Conservation (phyloP, 2,113 vertebrate genomes). For the Asarcornis scutulata region DNA sequence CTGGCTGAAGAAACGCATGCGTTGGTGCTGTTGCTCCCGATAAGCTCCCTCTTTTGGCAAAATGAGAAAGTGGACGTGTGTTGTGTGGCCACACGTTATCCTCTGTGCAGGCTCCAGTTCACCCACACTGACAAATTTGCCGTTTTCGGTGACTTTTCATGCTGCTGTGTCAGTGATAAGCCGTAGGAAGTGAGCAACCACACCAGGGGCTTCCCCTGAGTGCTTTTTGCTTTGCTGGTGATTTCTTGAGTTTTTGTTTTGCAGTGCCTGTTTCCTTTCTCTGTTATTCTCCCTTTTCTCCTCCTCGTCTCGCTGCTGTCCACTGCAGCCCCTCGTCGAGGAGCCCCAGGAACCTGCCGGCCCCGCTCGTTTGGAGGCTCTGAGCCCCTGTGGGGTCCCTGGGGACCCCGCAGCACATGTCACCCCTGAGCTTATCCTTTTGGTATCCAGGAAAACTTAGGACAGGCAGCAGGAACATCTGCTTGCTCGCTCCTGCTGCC, state of each 20-base stretch:
- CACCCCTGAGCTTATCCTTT: rapidly evolving
- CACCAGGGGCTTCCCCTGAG: background rate
- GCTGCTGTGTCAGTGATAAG: background rate
- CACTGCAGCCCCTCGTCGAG: background rate
- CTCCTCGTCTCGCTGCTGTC: rapidly evolving
- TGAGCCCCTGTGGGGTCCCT: background rate
- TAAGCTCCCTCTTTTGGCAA: background rate
- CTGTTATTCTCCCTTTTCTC: background rate
- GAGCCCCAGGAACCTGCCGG: background rate
- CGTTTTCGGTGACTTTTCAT: rapidly evolving
- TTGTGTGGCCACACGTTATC: rapidly evolving
- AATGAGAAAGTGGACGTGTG: no score
- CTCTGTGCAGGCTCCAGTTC: rapidly evolving
- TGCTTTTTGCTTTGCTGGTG: background rate
- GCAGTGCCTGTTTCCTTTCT: background rate
- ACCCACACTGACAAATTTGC: rapidly evolving
- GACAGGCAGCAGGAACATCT: background rate
- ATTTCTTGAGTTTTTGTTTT: background rate
- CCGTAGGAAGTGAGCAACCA: background rate
- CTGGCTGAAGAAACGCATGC: rapidly evolving
- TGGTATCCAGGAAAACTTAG: background rate
- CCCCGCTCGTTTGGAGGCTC: background rate
- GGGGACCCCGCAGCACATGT: background rate
- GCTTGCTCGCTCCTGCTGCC: background rate
- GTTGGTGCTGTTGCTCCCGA: no score